phyloP scores from a whole-genome alignment of 1,140 invertebrate species.

The Drosophila watanabei region DNA sequence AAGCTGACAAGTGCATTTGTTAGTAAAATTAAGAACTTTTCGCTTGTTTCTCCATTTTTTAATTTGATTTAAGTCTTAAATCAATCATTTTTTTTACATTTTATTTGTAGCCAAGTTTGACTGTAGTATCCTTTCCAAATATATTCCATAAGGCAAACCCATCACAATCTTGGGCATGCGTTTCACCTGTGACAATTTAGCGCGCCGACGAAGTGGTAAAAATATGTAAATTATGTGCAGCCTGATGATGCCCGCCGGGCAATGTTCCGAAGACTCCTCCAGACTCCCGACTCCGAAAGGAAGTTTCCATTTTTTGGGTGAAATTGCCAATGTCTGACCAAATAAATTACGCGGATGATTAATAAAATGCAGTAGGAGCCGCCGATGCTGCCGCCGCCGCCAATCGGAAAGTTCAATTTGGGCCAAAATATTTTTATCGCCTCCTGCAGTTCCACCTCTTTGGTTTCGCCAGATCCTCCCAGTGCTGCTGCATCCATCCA shows the following conservation, averaged over 20 bases:
- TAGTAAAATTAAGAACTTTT: neutral
- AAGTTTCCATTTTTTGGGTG: slow-evolving; percentile 76
- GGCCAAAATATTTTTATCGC: slow-evolving; percentile 83
- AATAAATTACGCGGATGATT: slow-evolving; percentile 84
- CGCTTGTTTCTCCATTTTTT: neutral
- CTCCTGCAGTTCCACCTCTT: slow-evolving; percentile 13
- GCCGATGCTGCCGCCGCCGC: slow-evolving; percentile 11
- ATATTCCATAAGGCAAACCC: neutral
- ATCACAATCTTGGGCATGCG: slow-evolving; percentile 44
- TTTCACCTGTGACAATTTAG: slow-evolving; percentile 82
- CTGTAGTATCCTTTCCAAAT: slow-evolving; percentile 12
- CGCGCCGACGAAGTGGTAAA: slow-evolving; percentile 59
- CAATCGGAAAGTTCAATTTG: slow-evolving; percentile 71
- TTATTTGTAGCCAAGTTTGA: slow-evolving; percentile 10
- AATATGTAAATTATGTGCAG: slow-evolving; percentile 72
- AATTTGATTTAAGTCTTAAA: neutral
- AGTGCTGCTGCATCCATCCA: neutral
- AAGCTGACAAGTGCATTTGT: fast-evolving
- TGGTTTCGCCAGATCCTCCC: neutral
- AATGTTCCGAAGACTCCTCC: neutral
- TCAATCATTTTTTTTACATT: too few species aligned
- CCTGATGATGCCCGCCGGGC: slow-evolving; percentile 51
- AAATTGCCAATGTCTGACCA: slow-evolving; percentile 78
- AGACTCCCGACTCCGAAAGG: slow-evolving; percentile 23
- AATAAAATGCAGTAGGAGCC: slow-evolving; percentile 71